Conservation (phyloP, 2,113 vertebrate genomes). For the Solea senegalensis region DNA sequence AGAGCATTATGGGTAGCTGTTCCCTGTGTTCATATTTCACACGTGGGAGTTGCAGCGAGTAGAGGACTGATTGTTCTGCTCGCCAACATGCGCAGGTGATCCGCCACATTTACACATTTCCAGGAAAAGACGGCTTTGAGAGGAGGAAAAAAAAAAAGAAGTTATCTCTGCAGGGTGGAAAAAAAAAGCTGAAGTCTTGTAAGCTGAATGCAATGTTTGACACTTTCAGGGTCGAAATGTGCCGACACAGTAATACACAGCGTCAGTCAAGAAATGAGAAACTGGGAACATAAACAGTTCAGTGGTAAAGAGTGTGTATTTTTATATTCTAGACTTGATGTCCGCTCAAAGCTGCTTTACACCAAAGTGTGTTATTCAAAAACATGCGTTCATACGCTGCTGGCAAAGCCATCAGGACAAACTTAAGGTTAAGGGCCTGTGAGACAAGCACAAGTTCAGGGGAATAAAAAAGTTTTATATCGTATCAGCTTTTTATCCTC, state of each 20-base stretch:
- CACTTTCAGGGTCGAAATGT: constrained; percentile 12
- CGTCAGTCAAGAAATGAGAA: constrained; percentile 6
- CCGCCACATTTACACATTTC: constrained; percentile 30
- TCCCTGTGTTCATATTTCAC: constrained; percentile 68
- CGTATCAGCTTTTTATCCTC: no score
- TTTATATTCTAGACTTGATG: no score
- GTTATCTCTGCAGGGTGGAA: neutral
- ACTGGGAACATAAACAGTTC: neutral
- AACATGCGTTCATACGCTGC: no score
- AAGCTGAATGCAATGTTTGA: neutral
- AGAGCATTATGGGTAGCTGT: constrained; percentile 66
- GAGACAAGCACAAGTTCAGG: no score
- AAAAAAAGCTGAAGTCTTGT: neutral
- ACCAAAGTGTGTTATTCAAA: no score
- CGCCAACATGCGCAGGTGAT: constrained; percentile 54
- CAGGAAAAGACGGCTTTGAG: neutral
- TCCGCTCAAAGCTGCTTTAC: no score
- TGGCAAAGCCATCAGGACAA: no score
- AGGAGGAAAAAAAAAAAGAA: neutral
- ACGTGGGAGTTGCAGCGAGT: constrained; percentile 50
- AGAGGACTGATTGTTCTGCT: constrained; percentile 52
- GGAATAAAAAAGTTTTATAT: no score
- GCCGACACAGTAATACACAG: neutral
- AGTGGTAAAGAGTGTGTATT: no score
- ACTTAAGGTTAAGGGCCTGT: no score